A percentile compares a stretch with the other conserved stretches of the same genome.
These are phyloP conservation scores for Suillia variegata DNA, from an alignment of 2,888 invertebrate genomes.

Conservation along the genomic window DNA sequence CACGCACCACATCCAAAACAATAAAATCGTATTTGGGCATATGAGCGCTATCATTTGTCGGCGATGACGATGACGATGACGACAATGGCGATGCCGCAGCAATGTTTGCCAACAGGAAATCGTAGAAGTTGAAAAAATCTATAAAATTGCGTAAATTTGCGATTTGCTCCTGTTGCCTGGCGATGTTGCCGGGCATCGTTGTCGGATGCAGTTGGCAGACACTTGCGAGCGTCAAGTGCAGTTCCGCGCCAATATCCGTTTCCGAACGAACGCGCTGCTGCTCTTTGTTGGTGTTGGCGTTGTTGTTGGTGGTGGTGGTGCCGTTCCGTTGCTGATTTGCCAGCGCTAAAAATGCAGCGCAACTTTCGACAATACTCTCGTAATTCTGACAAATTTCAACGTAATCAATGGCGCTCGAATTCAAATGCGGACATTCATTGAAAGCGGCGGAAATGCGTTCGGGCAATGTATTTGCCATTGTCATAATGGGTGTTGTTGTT, in stretches of 20 bases:
- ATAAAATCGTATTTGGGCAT: constrained; percentile 58
- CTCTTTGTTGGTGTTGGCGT: constrained; percentile 3
- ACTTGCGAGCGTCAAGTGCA: constrained; percentile 9
- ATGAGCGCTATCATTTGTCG: constrained; percentile 17
- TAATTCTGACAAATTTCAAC: constrained; percentile 27
- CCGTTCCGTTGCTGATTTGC: background rate
- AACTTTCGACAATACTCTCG: constrained; percentile 15
- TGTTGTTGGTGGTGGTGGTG: background rate
- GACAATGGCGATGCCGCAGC: background rate
- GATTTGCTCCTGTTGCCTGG: constrained; percentile 30
- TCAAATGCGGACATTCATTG: constrained; percentile 26
- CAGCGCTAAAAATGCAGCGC: constrained; percentile 8
- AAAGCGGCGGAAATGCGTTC: background rate
- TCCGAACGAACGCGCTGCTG: background rate
- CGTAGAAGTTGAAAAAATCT: constrained; percentile 59
- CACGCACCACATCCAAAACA: constrained; percentile 56
- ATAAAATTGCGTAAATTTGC: constrained; percentile 48
- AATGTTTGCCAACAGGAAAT: constrained; percentile 50
- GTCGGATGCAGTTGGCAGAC: constrained; percentile 24
- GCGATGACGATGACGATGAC: constrained; percentile 2
- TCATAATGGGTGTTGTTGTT: too few species aligned
- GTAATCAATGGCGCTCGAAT: constrained; percentile 16
- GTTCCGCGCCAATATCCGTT: background rate
- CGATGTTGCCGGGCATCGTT: background rate
- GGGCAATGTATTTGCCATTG: too few species aligned